Base-by-base conservation (phyloP, 1,140 invertebrate genomes). In the Araneus ventricosus region DNA sequence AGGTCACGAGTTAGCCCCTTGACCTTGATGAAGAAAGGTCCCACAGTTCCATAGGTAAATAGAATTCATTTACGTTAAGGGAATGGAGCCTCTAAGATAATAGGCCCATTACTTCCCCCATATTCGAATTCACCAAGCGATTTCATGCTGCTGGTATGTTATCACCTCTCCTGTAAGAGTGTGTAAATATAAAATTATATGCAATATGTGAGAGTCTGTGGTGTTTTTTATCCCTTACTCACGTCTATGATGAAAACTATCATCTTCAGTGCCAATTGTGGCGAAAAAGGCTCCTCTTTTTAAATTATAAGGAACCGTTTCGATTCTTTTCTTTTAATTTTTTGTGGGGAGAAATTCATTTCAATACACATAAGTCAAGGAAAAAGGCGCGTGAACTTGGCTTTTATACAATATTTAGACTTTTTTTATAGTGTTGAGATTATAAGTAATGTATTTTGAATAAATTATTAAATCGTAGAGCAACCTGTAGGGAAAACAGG, bases 1-100 rank as follows among this genome's bases (percentile, higher is more conserved):
- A 84, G 82, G 37, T 84, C 82, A 84, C 27, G 41, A 45, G 39
- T 45, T 84, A 84, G 45, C 39, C n/a, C 82, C 82, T 84, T 84
- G 82, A 57, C 82, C 82, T 84, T 84, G 41, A 84, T 57, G 82
- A 22, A 30, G 27, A 84, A 84, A 84, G 27, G 30, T 84, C 82
- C 30, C 82, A 84, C 82, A 84, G 24, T 84, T 41, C n/a, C 45
- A 41, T 84, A 57, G 39, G 41, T 57, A 84, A 84, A 84, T 84
- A 84, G 82, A 84, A 84, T 84, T 84, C 45, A 57, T 17, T 84
- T 84, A 41, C 24, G 37, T 30, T 30, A 52, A 84, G 41, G 34
- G 27, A 27, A 84, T 84, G 82, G 41, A 84, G n/a, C 45, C 45
- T 84, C 7, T 34, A 45, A 37, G 24, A 30, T 84, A 84, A 84